Base-by-base conservation (phyloP, 1,140 invertebrate genomes). In the Sitophilus oryzae region DNA sequence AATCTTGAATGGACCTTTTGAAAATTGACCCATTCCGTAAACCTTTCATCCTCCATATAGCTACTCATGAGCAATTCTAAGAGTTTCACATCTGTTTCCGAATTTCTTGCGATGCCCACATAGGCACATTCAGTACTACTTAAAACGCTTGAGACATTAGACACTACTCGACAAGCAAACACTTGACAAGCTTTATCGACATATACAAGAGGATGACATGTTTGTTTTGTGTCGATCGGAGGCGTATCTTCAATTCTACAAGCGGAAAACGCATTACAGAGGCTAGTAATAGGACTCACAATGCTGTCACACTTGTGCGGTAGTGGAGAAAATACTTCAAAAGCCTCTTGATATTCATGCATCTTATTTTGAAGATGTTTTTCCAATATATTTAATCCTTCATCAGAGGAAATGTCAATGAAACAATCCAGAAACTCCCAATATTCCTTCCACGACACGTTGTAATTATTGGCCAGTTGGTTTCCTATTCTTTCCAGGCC, bases 371-470 rank as follows among this genome's bases (percentile, higher is more conserved):
- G 42, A n/a, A 95, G 71, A 74, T 88, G 86, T 18, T 78, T 76
- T 71, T 96, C 90, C 0, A 96, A 68, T 25, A 82, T 74, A 0
- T 69, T 60, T 1, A 95, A 73, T 2, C 91, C 91, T 52, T 86
- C 82, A 0, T 73, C 63, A 0, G 81, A 81, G 0, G 81, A 69
- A 2, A 95, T 75, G 73, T 96, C 84, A 5, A 84, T 78, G 68
- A 88, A 93, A 3, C 77, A 79, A 61, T 88, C 82, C 4, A 95
- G 73, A 68, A 95, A 95, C 2, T 84, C 81, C 91, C 92, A 96
- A 70, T 90, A 91, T 68, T 96, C 93, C 57, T 82, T 85, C 91
- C 91, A 96, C n/a, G 77, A 75, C 0, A 93, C 76, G 22, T 85
- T 79, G 67, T 82, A 79, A 67, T 89, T 77, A 58, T 82, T 78